A percentile compares a stretch with the other conserved stretches of the same genome.
Conservation (phyloP, 1,140 invertebrate species). For the Acromyrmex charruanus region DNA sequence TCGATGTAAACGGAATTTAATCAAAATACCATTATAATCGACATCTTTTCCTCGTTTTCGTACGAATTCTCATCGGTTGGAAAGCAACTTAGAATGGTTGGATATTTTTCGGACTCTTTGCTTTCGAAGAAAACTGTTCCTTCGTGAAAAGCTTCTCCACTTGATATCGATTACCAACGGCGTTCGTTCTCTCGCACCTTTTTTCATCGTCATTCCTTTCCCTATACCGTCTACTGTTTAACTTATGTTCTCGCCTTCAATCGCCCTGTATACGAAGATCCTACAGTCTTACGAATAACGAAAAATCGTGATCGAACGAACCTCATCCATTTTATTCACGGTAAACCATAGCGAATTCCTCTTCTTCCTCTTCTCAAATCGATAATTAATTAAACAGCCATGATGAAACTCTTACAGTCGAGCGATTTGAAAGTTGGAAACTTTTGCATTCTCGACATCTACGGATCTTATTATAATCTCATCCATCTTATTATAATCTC, state of each 20-base stretch:
- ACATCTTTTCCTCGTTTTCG: conserved; percentile 10
- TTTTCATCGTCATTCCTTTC: conserved; percentile 35
- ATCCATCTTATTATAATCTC: conserved; percentile 10
- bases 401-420: not conserved
- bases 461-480: conserved; percentile 25
- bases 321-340: not conserved
- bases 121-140: conserved; percentile 46
- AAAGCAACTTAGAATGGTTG: conserved; percentile 12
- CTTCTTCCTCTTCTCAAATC: not conserved
- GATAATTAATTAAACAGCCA: conserved; percentile 39
- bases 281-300: conserved; percentile 22
- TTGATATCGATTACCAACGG: conserved; percentile 47
- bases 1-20: conserved; percentile 1
- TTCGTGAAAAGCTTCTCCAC: conserved; percentile 41
- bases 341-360: not conserved
- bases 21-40: not conserved
- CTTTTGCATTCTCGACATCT: not conserved
- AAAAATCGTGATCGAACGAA: conserved; percentile 1
- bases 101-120: conserved; percentile 42
- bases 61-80: conserved; percentile 7
- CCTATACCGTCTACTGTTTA: conserved; percentile 15
- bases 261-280: not conserved
- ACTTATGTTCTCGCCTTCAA: conserved; percentile 16
- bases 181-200: not conserved
- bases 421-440: conserved; percentile 33